Evolutionary conservation across 2,113 vertebrate genomes (phyloP).

Genomic region (Rhynchomys soricoides): DNA sequence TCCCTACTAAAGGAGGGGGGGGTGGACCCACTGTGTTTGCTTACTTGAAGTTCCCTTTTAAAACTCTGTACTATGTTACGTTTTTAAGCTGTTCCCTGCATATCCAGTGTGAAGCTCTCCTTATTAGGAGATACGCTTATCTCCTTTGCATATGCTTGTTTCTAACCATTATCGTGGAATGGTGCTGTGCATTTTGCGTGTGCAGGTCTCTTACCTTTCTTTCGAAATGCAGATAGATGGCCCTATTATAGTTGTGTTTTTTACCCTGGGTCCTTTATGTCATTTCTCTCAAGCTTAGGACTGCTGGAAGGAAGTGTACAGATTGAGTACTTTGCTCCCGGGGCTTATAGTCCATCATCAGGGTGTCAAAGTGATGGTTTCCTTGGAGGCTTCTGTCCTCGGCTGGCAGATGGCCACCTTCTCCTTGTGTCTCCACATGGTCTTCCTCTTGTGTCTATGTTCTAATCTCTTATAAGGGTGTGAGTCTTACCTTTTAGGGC

Average conservation of each 20-base stretch:
- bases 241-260: not conserved
- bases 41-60: slow-evolving; percentile 7
- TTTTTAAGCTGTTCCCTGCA: not conserved
- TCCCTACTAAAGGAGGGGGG: no score
- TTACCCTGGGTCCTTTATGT: not conserved
- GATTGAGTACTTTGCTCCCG: not conserved
- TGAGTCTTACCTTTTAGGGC: not conserved
- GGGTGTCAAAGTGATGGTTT: not conserved
- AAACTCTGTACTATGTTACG: not conserved
- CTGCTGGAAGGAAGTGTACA: not conserved
- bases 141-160: not conserved
- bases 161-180: not conserved
- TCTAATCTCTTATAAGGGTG: not conserved
- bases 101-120: not conserved
- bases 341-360: not conserved
- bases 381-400: not conserved
- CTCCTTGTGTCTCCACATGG: not conserved
- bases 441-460: not conserved
- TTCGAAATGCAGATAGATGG: not conserved
- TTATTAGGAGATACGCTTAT: not conserved
- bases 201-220: not conserved
- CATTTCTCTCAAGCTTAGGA: not conserved
- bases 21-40: not conserved
- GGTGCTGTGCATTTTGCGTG: not conserved
- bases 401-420: not conserved